Percentiles rank a stretch among this genome's conserved stretches.
Conservation (phyloP, 2,888 invertebrate species). For the Noctua janthe region DNA sequence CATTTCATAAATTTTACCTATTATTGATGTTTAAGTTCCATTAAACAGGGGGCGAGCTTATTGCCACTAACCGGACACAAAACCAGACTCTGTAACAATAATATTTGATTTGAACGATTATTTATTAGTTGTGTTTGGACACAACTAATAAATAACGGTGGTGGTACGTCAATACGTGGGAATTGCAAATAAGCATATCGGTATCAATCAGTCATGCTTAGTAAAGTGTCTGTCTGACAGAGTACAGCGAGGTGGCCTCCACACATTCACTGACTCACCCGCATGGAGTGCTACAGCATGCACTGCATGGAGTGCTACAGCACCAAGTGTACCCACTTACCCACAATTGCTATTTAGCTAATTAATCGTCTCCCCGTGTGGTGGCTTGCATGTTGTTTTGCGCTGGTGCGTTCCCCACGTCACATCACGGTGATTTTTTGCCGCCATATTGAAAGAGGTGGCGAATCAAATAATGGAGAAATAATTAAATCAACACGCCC, state of each 20-base stretch:
- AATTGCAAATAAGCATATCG: not conserved
- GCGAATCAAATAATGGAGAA: constrained; percentile 89
- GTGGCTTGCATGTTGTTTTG: constrained; percentile 54
- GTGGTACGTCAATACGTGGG: too few species aligned
- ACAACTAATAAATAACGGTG: too few species aligned
- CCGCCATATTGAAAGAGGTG: constrained; percentile 90
- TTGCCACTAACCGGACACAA: not conserved
- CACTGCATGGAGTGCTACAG: not conserved
- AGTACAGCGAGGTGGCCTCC: not conserved
- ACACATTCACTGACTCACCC: not conserved
- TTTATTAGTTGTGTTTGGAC: not conserved
- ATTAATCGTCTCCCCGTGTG: constrained; percentile 42
- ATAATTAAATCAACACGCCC: constrained; percentile 85
- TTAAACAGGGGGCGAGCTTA: too few species aligned
- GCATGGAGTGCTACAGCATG: not conserved
- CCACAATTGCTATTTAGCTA: constrained; percentile 34
- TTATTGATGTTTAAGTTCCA: not conserved
- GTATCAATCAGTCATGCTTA: not conserved
- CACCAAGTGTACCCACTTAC: constrained; percentile 1
- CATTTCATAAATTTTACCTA: not conserved
- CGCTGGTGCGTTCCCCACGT: constrained; percentile 56
- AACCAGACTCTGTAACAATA: not conserved
- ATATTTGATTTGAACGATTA: too few species aligned
- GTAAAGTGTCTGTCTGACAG: not conserved
- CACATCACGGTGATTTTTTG: constrained; percentile 74